Evolutionary conservation across 2,797 vertebrate genomes (phyloP).

Genomic region (Diglossa cyanea): DNA sequence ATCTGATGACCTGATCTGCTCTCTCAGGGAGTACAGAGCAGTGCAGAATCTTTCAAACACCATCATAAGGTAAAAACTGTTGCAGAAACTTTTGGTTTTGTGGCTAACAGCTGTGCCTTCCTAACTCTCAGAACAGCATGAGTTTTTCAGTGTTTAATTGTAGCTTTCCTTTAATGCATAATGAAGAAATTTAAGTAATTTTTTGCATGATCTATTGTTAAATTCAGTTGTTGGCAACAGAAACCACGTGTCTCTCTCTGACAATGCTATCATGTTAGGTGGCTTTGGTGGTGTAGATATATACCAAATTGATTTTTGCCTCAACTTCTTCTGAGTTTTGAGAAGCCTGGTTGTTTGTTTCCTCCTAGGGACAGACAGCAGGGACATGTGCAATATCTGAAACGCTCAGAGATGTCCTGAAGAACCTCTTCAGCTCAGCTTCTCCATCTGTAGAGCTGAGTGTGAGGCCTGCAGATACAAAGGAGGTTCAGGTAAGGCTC

Average conservation of each 20-base stretch:
- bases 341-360: not conserved
- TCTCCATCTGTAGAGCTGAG: slow-evolving; percentile 84
- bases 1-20: slow-evolving; percentile 20
- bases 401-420: slow-evolving; percentile 77
- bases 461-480: slow-evolving; percentile 76
- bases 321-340: not conserved
- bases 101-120: not conserved
- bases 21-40: not conserved
- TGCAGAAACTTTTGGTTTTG: not conserved
- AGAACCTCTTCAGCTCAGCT: slow-evolving; percentile 77
- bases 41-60: not conserved
- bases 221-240: not conserved
- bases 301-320: not conserved
- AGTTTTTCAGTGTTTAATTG: not conserved
- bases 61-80: not conserved
- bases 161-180: not conserved
- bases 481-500: slow-evolving; percentile 80
- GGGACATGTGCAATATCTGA: slow-evolving; percentile 46
- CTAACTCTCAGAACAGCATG: not conserved
- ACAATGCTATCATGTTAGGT: not conserved
- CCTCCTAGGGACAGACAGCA: slow-evolving; percentile 5
- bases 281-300: not conserved
- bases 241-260: not conserved
- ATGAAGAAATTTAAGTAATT: not conserved
- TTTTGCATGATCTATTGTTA: not conserved